phyloP scores from a whole-genome alignment of 2,888 invertebrate genomes.

The Aquatica leii region DNA sequence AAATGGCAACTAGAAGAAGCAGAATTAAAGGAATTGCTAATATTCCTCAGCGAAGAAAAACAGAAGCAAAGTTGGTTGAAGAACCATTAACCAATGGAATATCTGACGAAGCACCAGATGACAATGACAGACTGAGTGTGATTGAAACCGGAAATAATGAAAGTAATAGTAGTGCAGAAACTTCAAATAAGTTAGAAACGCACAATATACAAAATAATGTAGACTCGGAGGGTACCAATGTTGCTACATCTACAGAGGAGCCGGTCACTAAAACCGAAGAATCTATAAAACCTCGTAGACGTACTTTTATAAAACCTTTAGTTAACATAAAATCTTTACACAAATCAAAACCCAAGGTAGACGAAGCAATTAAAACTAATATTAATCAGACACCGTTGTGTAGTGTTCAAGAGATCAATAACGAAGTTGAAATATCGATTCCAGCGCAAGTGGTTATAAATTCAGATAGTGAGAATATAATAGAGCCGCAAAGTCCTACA shows the following conservation, averaged over 20 bases:
- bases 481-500: slow-evolving; percentile 65
- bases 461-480: slow-evolving; percentile 49
- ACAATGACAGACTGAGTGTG: no score
- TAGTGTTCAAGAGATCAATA: slow-evolving; percentile 4
- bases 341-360: slow-evolving; percentile 8
- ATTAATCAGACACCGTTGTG: slow-evolving; percentile 4
- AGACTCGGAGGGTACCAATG: no score
- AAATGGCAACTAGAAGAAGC: slow-evolving; percentile 72
- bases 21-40: slow-evolving; percentile 79
- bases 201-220: no score
- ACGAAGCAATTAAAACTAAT: not conserved
- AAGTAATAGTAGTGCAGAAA: no score
- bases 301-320: slow-evolving; percentile 21
- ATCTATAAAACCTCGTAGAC: slow-evolving; percentile 10
- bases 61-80: slow-evolving; percentile 29
- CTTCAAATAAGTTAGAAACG: no score
- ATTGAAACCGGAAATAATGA: no score
- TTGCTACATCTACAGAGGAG: no score
- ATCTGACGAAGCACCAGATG: not conserved
- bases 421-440: not conserved
- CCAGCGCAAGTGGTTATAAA: not conserved
- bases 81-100: slow-evolving; percentile 17
- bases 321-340: slow-evolving; percentile 17
- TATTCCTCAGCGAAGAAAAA: slow-evolving; percentile 66
- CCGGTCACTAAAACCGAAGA: no score